Conservation (phyloP, 2,888 invertebrate genomes). For the Brassicogethes aeneus region DNA sequence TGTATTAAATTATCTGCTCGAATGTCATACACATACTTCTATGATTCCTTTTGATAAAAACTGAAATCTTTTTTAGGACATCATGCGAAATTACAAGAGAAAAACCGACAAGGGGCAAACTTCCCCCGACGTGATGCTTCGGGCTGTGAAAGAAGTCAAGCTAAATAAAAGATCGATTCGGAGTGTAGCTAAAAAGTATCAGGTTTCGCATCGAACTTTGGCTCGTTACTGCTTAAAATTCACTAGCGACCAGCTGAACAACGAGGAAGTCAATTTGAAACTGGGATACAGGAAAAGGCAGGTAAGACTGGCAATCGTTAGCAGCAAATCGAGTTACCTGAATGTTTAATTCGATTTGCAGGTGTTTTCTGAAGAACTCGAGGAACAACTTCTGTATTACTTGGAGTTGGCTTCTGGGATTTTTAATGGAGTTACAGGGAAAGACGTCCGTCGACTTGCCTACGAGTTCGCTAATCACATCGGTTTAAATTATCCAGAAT, state of each 20-base stretch:
- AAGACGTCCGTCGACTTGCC: neutral
- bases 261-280: neutral
- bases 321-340: no score
- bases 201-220: neutral
- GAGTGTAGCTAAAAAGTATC: neutral
- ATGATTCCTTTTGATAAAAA: no score
- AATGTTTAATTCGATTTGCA: neutral
- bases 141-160: neutral
- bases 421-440: neutral
- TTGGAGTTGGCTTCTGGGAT: neutral
- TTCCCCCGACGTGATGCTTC: neutral
- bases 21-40: no score
- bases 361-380: neutral
- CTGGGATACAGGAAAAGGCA: neutral
- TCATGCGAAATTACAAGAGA: neutral
- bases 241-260: neutral
- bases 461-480: neutral
- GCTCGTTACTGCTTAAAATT: neutral
- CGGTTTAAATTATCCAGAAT: neutral
- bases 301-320: no score
- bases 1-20: no score
- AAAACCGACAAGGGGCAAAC: neutral
- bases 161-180: neutral
- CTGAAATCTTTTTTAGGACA: neutral
- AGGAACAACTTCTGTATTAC: neutral